Base-by-base conservation (phyloP, 1,140 invertebrate genomes). In the Drosophila sechellia region DNA sequence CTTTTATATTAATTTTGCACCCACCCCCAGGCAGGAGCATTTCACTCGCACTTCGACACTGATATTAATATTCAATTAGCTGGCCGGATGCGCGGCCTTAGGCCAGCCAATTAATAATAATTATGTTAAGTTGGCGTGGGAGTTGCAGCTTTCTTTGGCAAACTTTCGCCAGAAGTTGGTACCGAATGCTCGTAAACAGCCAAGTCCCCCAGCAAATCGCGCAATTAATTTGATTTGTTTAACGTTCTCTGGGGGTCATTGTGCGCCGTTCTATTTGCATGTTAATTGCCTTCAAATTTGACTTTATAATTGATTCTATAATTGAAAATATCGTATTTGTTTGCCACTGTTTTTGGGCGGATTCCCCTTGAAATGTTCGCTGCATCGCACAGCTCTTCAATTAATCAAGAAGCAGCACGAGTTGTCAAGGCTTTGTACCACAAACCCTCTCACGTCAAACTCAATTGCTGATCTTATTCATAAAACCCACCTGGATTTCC, bases 21-120 rank as follows among this genome's bases (percentile, higher is more conserved):
- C 39, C 31, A 25, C 37, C 8, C 6, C 6, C 6, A 5, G 43
- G 35, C 55, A 72, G 4, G 61, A 45, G 57, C 54, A 71, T 43
- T 86, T 86, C 63, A 58, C 79, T 66, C 74, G 53, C 49, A 55
- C 55, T 87, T 86, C 48, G 81, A 79, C 83, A 87, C 72, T 79
- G 80, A 87, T 77, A 86, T 86, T 87, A 87, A 86, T 86, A 87
- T 83, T 86, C 83, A 86, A 86, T 86, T 86, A 86, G 83, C 43
- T 64, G 48, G 45, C 31, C 60, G 50, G 69, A 65, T 64, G 59
- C 72, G 48, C 55, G 43, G 61, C 65, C 65, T 60, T 68, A 39
- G 65, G 77, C 59, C 40, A 45, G 66, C 55, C 66, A 86, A 86
- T 86, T 87, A 87, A 76, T 86, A 69, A 70, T 86, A 87, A 87